Evolutionary conservation across 2,888 invertebrate genomes (phyloP).

Genomic region (Aproaerema taeniolella): DNA sequence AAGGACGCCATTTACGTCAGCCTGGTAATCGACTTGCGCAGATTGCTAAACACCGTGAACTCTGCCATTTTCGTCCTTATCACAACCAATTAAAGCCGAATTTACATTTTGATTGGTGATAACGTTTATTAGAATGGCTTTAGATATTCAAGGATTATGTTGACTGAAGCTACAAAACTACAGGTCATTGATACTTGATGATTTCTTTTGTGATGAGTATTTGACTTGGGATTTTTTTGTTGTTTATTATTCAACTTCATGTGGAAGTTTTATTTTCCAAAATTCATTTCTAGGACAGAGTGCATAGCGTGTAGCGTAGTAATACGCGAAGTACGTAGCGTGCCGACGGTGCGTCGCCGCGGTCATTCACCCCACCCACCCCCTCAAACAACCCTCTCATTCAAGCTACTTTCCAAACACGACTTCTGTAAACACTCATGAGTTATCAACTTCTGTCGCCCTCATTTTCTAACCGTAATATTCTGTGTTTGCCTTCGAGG

Average conservation of each 20-base stretch:
- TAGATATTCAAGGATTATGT: slow-evolving; percentile 14
- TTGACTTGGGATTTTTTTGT: background rate
- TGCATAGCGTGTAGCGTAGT: background rate
- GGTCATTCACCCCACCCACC: slow-evolving; percentile 27
- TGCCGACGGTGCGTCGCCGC: slow-evolving; percentile 23
- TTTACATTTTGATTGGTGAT: slow-evolving; percentile 16
- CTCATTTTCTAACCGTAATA: slow-evolving; percentile 7
- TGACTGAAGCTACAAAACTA: slow-evolving; percentile 2
- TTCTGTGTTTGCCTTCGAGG: slow-evolving; percentile 4
- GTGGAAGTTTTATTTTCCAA: too few species aligned
- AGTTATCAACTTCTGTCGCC: slow-evolving; percentile 12
- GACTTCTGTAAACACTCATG: slow-evolving; percentile 20
- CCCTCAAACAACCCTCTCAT: slow-evolving; percentile 22
- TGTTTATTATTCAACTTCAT: too few species aligned
- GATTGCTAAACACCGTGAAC: slow-evolving; percentile 23
- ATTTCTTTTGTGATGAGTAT: slow-evolving; percentile 7
- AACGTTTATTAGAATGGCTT: slow-evolving; percentile 14
- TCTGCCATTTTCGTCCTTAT: slow-evolving; percentile 38
- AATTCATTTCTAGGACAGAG: too few species aligned
- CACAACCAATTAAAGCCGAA: slow-evolving; percentile 26
- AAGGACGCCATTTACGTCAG: slow-evolving; percentile 69
- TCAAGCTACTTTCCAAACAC: slow-evolving; percentile 25
- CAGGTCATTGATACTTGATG: slow-evolving; percentile 16
- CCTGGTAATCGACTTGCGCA: slow-evolving; percentile 38
- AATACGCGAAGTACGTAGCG: slow-evolving; percentile 2